Evolutionary conservation across 2,888 invertebrate genomes (phyloP), one percentile per base, ranked within the genome.

Genomic region (Coenonympha arcania): DNA sequence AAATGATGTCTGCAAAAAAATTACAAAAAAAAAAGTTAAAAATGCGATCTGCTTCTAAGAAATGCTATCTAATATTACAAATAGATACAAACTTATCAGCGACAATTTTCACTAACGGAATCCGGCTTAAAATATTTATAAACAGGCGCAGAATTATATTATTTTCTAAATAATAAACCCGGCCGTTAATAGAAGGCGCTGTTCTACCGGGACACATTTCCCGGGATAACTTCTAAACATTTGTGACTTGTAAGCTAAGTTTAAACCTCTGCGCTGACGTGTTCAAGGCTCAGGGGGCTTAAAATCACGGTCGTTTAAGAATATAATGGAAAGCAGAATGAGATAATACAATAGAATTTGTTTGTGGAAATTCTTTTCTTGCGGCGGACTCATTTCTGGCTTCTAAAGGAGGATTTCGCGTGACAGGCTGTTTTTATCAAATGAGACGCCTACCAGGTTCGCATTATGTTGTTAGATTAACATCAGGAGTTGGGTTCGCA

Each of bases 171-270:
- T 20, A 19, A 20, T 36, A 36, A 16, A 6, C 24, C n/a, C n/a
- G n/a, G 19, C 31, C 16, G 24, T 37, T 51, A 48, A 51, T 26
- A 22, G 37, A 37, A 11, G 15, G 13, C 22, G 6, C 24, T 18
- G 11, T 31, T 1, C 30, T 36, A 22, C 20, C 4, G 11, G 51
- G 42, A 19, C 16, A 9, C 13, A 20, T 9, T 11, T 37, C 4
- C n/a, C 24, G 15, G 42, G 51, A 48, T 51, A 51, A 48, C 16
- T 40, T 26, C 2, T n/a, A n/a, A n/a, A n/a, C n/a, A 9, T 39
- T 9, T 36, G 24, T 39, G 24, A 34, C 36, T 43, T 16, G 16
- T 39, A 30, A 47, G 20, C 39, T 22, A 37, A 42, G 47, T 48
- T 51, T 42, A 19, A 51, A 48, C 37, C 42, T 41, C 30, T 11